phyloP scores from a whole-genome alignment of 1,140 invertebrate genomes.

The Drosophila repletoides region DNA sequence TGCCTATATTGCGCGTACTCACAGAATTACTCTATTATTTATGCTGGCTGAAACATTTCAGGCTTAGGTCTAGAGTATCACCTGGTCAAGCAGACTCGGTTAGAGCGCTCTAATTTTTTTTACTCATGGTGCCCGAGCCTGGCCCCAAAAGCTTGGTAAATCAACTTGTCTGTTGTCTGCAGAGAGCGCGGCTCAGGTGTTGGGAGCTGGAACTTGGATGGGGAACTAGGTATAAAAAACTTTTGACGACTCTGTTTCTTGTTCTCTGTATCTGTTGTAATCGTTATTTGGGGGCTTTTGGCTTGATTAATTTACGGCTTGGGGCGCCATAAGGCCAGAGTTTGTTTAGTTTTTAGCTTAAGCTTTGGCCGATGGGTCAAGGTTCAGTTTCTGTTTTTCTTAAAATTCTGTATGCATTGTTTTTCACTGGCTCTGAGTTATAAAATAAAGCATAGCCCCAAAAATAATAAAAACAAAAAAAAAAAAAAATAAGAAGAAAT shows the following conservation, averaged over 20 bases:
- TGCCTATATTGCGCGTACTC: too few relatives aligned
- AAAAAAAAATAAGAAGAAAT: conserved; percentile 19
- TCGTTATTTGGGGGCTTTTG: conserved; percentile 34
- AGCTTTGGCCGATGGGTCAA: conserved; percentile 70
- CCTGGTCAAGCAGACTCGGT: too few relatives aligned
- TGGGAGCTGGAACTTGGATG: conserved; percentile 24
- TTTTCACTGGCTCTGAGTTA: not conserved
- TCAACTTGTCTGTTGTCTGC: conserved; percentile 72
- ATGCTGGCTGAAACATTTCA: too few relatives aligned
- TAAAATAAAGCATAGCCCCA: too few relatives aligned
- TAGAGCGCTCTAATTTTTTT: not conserved
- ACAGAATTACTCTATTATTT: too few relatives aligned
- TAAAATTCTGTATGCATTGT: conserved; percentile 20
- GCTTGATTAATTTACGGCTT: conserved; percentile 73
- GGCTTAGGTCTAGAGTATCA: too few relatives aligned
- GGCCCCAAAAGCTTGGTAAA: conserved; percentile 75
- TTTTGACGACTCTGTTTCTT: conserved; percentile 73
- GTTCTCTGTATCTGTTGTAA: conserved; percentile 31
- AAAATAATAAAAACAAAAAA: conserved; percentile 38
- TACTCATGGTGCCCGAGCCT: not conserved
- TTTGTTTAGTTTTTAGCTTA: conserved; percentile 46
- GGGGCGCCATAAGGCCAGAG: conserved; percentile 52
- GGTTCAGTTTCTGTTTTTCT: conserved; percentile 22
- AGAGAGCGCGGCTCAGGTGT: conserved; percentile 49
- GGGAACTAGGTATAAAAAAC: conserved; percentile 43